Percentiles rank a stretch among this genome's conserved stretches.
phyloP scores from a whole-genome alignment of 2,888 invertebrate genomes.

The Gastracanthus pulcherrimus region DNA sequence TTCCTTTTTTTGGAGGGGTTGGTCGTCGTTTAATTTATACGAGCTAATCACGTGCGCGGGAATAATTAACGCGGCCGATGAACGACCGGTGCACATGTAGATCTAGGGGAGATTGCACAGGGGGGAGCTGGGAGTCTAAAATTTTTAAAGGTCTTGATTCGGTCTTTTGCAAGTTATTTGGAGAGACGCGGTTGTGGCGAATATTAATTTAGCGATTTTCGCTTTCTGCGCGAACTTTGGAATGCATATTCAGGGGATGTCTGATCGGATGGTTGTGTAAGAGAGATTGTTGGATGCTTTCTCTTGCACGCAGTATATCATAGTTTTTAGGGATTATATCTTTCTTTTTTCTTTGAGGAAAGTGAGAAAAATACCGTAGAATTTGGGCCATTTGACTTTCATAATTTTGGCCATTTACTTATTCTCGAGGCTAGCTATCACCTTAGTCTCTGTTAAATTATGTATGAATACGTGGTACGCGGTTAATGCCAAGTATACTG shows the following conservation, averaged over 20 bases:
- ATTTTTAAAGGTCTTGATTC: neutral
- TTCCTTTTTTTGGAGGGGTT: neutral
- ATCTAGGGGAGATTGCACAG: neutral
- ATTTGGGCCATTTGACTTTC: neutral
- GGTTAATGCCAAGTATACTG: constrained; percentile 24
- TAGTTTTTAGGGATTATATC: neutral
- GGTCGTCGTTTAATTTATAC: neutral
- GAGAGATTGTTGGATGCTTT: neutral
- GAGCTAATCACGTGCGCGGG: neutral
- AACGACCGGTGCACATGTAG: neutral
- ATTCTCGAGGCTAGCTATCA: neutral
- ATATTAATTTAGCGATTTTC: neutral
- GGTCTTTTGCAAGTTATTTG: neutral
- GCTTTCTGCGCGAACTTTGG: neutral
- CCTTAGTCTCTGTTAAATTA: constrained; percentile 13
- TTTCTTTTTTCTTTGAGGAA: neutral
- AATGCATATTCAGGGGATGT: neutral
- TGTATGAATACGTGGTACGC: constrained; percentile 10
- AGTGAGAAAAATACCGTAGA: neutral
- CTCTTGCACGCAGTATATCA: neutral
- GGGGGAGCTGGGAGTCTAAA: neutral
- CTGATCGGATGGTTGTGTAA: neutral
- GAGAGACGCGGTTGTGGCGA: neutral
- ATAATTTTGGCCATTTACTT: neutral
- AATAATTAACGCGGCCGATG: neutral